Evolutionary conservation across 2,888 invertebrate genomes (phyloP).

Genomic region (Actias luna): DNA sequence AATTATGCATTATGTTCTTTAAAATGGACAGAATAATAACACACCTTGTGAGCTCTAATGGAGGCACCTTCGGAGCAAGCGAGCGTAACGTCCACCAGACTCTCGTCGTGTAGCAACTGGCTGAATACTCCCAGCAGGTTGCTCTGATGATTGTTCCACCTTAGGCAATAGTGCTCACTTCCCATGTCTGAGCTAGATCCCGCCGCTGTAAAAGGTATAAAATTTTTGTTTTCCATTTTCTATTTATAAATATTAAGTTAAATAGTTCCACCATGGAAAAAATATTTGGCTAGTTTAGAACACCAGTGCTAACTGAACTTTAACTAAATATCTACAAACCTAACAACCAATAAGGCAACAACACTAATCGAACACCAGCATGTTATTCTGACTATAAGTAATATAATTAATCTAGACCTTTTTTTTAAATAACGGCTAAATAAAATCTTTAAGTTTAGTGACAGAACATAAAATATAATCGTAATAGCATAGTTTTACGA

Average conservation of each 20-base stretch:
- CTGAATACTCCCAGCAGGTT: conserved; percentile 98
- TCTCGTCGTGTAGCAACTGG: conserved; percentile 97
- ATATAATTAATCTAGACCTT: background rate
- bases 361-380: background rate
- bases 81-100: conserved; percentile 97
- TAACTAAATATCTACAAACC: too few relatives aligned
- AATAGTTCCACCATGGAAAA: too few relatives aligned
- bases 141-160: conserved; percentile 99
- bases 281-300: too few relatives aligned
- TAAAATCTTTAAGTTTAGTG: background rate
- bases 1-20: background rate
- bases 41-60: conserved; percentile 94
- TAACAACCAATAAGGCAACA: too few relatives aligned
- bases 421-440: background rate
- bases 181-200: conserved; percentile 97
- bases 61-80: conserved; percentile 97
- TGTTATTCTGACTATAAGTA: background rate
- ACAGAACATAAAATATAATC: background rate
- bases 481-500: background rate
- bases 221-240: background rate
- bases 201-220: conserved; percentile 78
- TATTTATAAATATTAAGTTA: background rate
- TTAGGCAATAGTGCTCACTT: conserved; percentile 99
- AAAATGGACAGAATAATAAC: conserved; percentile 14
- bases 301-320: too few relatives aligned